These are phyloP conservation scores for Thymallus thymallus DNA, from an alignment of 2,113 vertebrate species.

Conservation along the genomic window DNA sequence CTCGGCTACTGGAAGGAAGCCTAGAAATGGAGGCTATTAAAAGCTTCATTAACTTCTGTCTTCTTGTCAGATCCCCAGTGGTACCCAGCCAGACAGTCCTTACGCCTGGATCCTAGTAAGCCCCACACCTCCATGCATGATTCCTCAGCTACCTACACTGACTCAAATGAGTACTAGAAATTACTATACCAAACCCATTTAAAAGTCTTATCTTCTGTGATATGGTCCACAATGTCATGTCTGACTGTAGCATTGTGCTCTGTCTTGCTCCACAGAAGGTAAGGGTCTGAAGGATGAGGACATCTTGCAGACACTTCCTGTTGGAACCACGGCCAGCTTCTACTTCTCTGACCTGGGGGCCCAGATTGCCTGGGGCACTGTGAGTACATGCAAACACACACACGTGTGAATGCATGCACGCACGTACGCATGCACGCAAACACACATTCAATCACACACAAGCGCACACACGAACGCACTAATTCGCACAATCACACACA, in stretches of 20 bases:
- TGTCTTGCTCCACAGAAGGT: constrained; percentile 74
- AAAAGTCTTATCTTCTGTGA: background rate
- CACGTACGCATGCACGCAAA: background rate
- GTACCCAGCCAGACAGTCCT: constrained; percentile 89
- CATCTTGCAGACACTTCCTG: constrained; percentile 87
- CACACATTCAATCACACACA: constrained; percentile 11
- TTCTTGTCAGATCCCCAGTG: constrained; percentile 82
- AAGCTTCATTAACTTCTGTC: background rate
- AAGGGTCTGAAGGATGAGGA: constrained; percentile 89
- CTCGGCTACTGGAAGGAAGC: too few relatives aligned
- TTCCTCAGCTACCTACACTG: background rate
- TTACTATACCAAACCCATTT: background rate
- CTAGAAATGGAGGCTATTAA: background rate
- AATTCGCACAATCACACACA: constrained; percentile 8
- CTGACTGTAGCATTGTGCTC: background rate
- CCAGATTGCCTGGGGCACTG: constrained; percentile 95
- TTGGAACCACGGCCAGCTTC: constrained; percentile 91
- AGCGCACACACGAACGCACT: background rate
- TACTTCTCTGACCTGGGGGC: constrained; percentile 93
- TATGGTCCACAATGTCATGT: background rate
- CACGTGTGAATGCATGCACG: background rate
- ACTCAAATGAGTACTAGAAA: background rate
- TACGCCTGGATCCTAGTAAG: constrained; percentile 90
- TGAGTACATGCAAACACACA: constrained; percentile 62
- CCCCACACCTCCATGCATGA: constrained; percentile 30